Evolutionary conservation across 2,797 vertebrate species (phyloP).

Genomic region (Pseudotriccus pelzelni): DNA sequence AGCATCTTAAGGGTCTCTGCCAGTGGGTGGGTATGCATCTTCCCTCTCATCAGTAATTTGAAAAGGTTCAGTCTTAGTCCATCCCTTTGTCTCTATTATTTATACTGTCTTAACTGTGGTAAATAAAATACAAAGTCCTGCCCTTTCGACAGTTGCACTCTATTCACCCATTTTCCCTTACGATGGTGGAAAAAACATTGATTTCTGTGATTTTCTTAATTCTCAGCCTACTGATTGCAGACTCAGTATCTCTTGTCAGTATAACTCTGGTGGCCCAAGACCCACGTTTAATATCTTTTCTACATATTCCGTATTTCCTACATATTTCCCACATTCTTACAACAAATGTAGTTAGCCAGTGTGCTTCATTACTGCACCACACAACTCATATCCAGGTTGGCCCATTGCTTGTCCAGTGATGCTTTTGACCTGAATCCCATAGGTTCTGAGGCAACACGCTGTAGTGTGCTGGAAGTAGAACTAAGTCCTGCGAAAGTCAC

Average conservation of each 20-base stretch:
- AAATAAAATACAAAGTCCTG: neutral
- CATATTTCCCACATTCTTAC: neutral
- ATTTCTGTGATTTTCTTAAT: neutral
- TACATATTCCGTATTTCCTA: neutral
- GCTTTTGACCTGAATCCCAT: neutral
- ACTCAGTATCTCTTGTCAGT: neutral
- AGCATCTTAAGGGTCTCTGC: neutral
- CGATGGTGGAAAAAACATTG: neutral
- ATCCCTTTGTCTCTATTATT: neutral
- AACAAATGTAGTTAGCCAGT: neutral
- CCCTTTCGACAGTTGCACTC: neutral
- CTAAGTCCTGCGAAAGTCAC: neutral
- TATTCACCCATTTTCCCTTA: neutral
- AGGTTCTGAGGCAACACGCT: neutral
- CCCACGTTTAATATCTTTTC: neutral
- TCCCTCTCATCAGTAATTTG: neutral
- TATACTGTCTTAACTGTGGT: neutral
- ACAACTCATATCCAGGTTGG: neutral
- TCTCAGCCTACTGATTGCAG: neutral
- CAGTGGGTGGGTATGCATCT: neutral
- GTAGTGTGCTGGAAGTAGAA: neutral
- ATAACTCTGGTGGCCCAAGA: neutral
- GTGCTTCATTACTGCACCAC: neutral
- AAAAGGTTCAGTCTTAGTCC: neutral
- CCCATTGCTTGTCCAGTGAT: neutral